Base-by-base conservation (phyloP, 2,888 invertebrate genomes). In the Cepaea hortensis region DNA sequence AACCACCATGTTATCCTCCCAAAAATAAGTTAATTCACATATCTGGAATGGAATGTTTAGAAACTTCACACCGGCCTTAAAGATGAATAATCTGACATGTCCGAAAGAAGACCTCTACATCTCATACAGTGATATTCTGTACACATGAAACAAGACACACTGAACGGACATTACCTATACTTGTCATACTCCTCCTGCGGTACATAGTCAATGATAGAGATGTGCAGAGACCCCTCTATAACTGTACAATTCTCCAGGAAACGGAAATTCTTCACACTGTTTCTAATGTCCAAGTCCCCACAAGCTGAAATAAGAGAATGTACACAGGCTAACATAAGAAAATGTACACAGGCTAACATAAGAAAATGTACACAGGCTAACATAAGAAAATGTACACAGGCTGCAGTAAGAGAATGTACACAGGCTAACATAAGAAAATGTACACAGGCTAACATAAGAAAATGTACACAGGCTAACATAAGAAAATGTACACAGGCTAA, bases 221-320 rank as follows among this genome's bases (percentile, higher is more conserved):
- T 97, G 92, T 97, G 96, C 88, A 99, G 96, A 93, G 96, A 97
- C 82, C 99, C 99, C 95, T 99, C 98, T 92, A 99, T 97, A 88
- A 98, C 97, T 82, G 97, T 96, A 94, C 99, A 99, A 90, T 97
- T 97, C 86, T 95, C 94, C 92, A 97, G 88, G 61, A 88, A 72
- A 65, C 89, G 76, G 61, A 93, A 90, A 61, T 90, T 85, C 2
- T 89, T 82, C 55, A 91, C 91, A 23, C 86, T 87, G 88, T 93
- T 92, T 15, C 92, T 89, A 20, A 93, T 91, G 85, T 92, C 91
- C 11, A 91, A 90, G 82, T 88, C 87, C 23, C 89, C 87, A 89
- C 93, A 93, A 20, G 90, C 92, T 91, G 90, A 18, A 89, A 84
- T 20, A 48, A 62, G 35, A 50, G 13, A 72, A 72, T 15, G n/a